Evolutionary conservation across 2,113 vertebrate species (phyloP).

Genomic region (Brachyhypopomus gauderio): DNA sequence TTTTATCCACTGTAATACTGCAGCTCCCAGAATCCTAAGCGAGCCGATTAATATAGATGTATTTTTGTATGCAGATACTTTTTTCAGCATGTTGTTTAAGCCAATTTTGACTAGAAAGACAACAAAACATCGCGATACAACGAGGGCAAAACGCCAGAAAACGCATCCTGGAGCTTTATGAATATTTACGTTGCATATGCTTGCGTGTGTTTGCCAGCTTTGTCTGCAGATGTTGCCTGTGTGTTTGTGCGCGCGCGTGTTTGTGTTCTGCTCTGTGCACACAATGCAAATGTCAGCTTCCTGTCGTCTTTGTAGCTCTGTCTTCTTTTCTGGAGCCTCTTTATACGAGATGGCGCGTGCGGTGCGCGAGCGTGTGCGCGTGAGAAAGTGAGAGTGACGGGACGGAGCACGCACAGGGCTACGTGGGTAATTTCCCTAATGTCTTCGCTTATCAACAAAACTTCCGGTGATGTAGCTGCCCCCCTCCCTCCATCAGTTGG

Average conservation of each 20-base stretch:
- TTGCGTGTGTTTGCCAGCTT: conserved; percentile 42
- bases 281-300: conserved; percentile 39
- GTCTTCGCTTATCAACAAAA: conserved; percentile 53
- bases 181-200: conserved; percentile 41
- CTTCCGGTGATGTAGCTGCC: conserved; percentile 44
- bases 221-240: conserved; percentile 47
- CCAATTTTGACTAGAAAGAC: neutral
- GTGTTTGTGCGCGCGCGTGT: neutral
- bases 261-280: conserved; percentile 40
- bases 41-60: neutral
- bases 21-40: conserved; percentile 14
- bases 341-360: neutral
- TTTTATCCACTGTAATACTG: neutral
- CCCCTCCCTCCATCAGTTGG: conserved; percentile 25
- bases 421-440: conserved; percentile 55
- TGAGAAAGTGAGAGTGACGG: conserved; percentile 35
- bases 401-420: conserved; percentile 17
- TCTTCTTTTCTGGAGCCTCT: neutral
- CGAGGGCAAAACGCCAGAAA: conserved; percentile 46
- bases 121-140: conserved; percentile 1
- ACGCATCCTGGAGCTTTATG: conserved; percentile 46
- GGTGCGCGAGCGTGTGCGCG: conserved; percentile 32
- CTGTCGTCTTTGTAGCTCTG: conserved; percentile 23
- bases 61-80: neutral
- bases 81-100: neutral